phyloP scores from a whole-genome alignment of 1,140 invertebrate genomes.

The Formica selysi region DNA sequence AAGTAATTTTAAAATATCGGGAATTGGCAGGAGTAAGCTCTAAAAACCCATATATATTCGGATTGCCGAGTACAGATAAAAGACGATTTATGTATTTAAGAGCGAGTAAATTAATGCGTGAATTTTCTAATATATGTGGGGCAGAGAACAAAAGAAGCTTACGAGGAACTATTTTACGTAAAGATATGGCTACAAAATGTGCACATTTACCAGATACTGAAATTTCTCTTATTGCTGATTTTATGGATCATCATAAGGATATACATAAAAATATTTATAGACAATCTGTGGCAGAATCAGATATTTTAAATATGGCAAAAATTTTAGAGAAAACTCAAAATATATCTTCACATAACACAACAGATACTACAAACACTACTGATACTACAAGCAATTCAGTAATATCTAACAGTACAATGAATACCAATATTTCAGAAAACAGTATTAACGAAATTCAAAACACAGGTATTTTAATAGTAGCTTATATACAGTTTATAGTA shows the following conservation, averaged over 20 bases:
- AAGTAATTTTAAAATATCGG: background rate
- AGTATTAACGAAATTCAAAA: background rate
- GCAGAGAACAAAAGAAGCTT: background rate
- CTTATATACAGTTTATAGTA: background rate
- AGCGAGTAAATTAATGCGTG: slow-evolving; percentile 12
- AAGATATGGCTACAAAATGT: slow-evolving; percentile 29
- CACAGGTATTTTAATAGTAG: slow-evolving; percentile 6
- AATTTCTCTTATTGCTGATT: slow-evolving; percentile 14
- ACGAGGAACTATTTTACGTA: slow-evolving; percentile 12
- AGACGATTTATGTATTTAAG: background rate
- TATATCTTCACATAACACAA: background rate
- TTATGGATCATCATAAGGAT: slow-evolving; percentile 24
- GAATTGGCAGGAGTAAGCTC: background rate
- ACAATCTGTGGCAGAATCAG: background rate
- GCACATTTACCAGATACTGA: background rate
- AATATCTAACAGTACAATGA: background rate
- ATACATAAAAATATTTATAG: slow-evolving; percentile 18
- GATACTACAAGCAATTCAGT: background rate
- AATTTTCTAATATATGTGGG: background rate
- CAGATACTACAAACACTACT: background rate
- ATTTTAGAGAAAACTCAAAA: slow-evolving; percentile 15
- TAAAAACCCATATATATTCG: slow-evolving; percentile 3
- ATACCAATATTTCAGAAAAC: background rate
- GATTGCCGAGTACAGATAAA: background rate
- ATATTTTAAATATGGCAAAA: slow-evolving; percentile 9